Base-by-base conservation (phyloP, 1,140 invertebrate species). In the Psix sp. region DNA sequence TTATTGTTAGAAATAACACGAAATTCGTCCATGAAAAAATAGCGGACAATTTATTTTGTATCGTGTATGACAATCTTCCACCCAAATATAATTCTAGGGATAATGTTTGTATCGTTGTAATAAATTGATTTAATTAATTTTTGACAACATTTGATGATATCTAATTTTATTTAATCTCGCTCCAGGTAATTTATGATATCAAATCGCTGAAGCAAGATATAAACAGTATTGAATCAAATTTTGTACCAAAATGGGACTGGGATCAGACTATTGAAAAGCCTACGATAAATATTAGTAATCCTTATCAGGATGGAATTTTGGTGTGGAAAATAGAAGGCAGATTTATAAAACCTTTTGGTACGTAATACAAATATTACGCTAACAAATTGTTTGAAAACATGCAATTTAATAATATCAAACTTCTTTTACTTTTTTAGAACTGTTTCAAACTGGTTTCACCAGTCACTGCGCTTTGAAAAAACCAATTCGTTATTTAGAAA, bases 51-150 rank as follows among this genome's bases (percentile, higher is more conserved):
- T 72, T 87, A 35, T 87, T 87, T 66, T 87, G 86, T 38, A 83
- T 87, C 48, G 79, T 80, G 18, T 82, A 85, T 46, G 85, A 87
- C 10, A 87, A 87, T 81, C 77, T 87, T 51, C 86, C 85, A 33
- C 80, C 83, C 15, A 70, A 78, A 14, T 85, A 85, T 31, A 82
- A 63, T 46, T 33, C 78, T 3, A 76, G 59, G 24, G 81, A 80
- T 21, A 48, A 79, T 36, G 84, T 87, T 78, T 76, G 77, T 76
- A 31, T 24, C 29, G 35, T 16, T 36, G 33, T 3, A 26, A 9
- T 51, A n/a, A n/a, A n/a, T n/a, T n/a, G n/a, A n/a, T 29, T 29
- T 24, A 9, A 24, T 24, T 7, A 29, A 29, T 48, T 43, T 59
- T 1, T 2, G n/a, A n/a, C n/a, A n/a, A n/a, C n/a, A 40, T 24